Percentiles rank a stretch among this genome's conserved stretches.
Conservation (phyloP, 1,140 invertebrate species). For the Dinoponera quadriceps region DNA sequence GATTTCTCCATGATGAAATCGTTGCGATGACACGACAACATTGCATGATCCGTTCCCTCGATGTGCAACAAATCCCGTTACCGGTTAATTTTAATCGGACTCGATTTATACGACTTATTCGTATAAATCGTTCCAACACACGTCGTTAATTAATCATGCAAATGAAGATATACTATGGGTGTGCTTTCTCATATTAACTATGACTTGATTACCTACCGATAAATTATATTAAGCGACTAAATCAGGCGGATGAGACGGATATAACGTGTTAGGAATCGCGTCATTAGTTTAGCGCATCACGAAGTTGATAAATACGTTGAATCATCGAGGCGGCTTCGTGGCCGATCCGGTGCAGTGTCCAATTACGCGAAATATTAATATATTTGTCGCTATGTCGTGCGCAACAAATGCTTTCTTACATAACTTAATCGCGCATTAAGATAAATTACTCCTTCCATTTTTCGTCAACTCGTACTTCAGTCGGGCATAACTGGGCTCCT, state of each 20-base stretch:
- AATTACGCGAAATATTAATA: not conserved
- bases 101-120: not conserved
- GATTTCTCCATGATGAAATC: slow-evolving; percentile 3
- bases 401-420: not conserved
- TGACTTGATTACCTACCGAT: not conserved
- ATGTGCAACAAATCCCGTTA: not conserved
- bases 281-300: not conserved
- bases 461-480: not conserved
- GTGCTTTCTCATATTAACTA: not conserved
- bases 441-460: slow-evolving; percentile 2
- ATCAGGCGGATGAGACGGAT: not conserved
- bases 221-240: not conserved
- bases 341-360: not conserved
- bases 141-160: not conserved
- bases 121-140: not conserved
- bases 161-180: no score
- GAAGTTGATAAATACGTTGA: not conserved
- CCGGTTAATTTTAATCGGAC: not conserved
- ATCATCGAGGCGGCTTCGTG: not conserved
- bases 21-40: slow-evolving; percentile 14
- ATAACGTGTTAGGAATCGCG: not conserved
- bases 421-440: slow-evolving; percentile 1
- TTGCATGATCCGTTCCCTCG: not conserved
- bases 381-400: not conserved
- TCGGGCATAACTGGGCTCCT: not conserved